Conservation (phyloP, 2,888 invertebrate species). For the Cylindroiulus punctatus region DNA sequence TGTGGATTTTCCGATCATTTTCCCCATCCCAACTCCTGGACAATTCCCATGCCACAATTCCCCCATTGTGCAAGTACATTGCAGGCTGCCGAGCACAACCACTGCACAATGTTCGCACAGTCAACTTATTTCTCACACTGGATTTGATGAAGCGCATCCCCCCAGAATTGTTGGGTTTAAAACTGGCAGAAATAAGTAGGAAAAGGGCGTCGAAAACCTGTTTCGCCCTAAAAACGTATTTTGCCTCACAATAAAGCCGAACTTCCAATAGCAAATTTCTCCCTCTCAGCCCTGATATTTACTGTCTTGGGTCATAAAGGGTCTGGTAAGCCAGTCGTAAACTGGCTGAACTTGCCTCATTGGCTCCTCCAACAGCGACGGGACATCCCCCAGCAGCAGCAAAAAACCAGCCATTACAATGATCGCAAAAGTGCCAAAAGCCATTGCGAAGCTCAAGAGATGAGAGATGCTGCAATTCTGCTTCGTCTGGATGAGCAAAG, state of each 20-base stretch:
- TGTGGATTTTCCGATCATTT: neutral
- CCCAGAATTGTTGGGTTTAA: neutral
- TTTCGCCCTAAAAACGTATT: neutral
- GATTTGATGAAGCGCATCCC: neutral
- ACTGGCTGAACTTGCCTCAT: constrained; percentile 32
- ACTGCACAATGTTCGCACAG: neutral
- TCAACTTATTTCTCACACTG: constrained; percentile 8
- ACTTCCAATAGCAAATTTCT: neutral
- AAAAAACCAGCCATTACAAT: constrained; percentile 11
- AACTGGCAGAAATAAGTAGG: neutral
- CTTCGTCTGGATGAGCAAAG: neutral
- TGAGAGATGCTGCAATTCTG: neutral
- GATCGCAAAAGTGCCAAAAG: constrained; percentile 26
- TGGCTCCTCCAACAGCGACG: neutral
- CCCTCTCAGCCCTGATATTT: neutral
- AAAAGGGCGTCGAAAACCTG: neutral
- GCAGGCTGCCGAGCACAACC: neutral
- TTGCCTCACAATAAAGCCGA: neutral
- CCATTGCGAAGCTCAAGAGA: constrained; percentile 15
- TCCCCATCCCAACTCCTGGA: neutral
- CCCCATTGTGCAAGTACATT: neutral
- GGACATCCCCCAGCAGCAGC: neutral
- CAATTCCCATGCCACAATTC: neutral
- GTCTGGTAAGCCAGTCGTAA: constrained; percentile 2
- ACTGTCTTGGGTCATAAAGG: neutral